Percentiles rank a stretch among this genome's conserved stretches.
Evolutionary conservation across 2,888 invertebrate species (phyloP).

Genomic region (Himalopsyche anomala): DNA sequence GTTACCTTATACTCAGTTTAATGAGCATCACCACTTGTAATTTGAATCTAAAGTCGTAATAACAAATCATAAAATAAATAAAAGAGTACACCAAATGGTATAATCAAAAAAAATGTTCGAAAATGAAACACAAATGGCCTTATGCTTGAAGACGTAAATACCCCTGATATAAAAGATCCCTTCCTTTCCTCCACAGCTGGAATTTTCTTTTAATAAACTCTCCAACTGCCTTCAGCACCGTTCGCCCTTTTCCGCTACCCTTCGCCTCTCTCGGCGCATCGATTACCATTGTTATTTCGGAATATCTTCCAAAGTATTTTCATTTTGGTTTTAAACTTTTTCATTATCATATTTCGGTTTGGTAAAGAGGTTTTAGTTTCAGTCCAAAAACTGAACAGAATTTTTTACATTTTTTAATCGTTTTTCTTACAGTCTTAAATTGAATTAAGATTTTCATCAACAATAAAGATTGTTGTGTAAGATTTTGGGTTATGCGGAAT

Average conservation of each 20-base stretch:
- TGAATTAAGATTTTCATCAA: too few relatives aligned
- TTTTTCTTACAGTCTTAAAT: not conserved
- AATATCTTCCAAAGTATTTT: slow-evolving; percentile 64
- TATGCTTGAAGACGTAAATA: not conserved
- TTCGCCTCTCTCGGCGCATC: slow-evolving; percentile 55
- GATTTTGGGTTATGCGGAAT: too few relatives aligned
- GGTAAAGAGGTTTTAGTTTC: slow-evolving; percentile 23
- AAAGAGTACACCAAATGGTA: too few relatives aligned
- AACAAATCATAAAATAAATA: too few relatives aligned
- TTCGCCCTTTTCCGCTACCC: slow-evolving; percentile 42
- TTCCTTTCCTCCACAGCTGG: slow-evolving; percentile 44
- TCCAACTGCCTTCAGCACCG: slow-evolving; percentile 45
- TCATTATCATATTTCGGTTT: slow-evolving; percentile 46
- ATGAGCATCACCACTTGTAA: too few relatives aligned
- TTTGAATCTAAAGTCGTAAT: too few relatives aligned
- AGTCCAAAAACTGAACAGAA: not conserved
- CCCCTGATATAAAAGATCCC: slow-evolving; percentile 41
- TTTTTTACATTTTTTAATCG: not conserved
- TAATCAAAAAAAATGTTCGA: too few relatives aligned
- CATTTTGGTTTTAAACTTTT: slow-evolving; percentile 58
- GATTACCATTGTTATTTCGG: slow-evolving; percentile 60
- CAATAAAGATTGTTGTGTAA: too few relatives aligned
- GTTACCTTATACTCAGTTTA: too few relatives aligned
- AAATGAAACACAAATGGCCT: too few relatives aligned
- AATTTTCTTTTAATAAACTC: slow-evolving; percentile 65